Base-by-base conservation (phyloP, 2,113 vertebrate genomes). In the Bombycilla garrulus region DNA sequence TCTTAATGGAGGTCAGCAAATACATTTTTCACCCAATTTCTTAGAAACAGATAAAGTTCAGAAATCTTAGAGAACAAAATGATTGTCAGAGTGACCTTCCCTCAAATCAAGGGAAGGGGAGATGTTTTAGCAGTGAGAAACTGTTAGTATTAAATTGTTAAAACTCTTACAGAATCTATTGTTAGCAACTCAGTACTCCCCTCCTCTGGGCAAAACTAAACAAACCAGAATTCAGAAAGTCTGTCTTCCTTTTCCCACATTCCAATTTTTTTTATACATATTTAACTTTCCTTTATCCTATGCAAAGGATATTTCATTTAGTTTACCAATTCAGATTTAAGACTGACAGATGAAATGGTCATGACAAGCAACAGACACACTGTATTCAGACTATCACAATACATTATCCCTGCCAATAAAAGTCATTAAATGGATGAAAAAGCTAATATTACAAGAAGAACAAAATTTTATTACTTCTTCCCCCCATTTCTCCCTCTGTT, bases 241-340 rank as follows among this genome's bases (percentile, higher is more conserved):
- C 6, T 50, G 13, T 10, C 50, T 67, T 72, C 16, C 12, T 48
- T 25, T 31, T 47, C 15, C 25, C 1, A 0, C 23, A 16, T 19
- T 80, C 38, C 13, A 58, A 38, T 7, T 29, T 7, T 42, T 23
- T 23, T 10, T 40, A 21, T 16, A 36, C 6, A 6, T 42, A 16
- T 2, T 2, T 10, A 22, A n/a, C 12, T 47, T 40, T 11, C 6
- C 3, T 64, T 61, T 25, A 50, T 12, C 2, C 7, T n/a, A 16
- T 7, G 2, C 11, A 76, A 64, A 82, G 9, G 10, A 6, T 31
- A 22, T 36, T 76, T 20, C 0, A 44, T 47, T 82, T 60, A 18
- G 5, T 60, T 67, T 40, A 35, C 14, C 57, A 47, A 9, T 13
- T 58, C 20, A 35, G 29, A 13, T 70, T 81, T 71, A 74, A 67